These are phyloP conservation scores for Dorcus parallelipipedus DNA, from an alignment of 2,888 invertebrate species.

Conservation along the genomic window DNA sequence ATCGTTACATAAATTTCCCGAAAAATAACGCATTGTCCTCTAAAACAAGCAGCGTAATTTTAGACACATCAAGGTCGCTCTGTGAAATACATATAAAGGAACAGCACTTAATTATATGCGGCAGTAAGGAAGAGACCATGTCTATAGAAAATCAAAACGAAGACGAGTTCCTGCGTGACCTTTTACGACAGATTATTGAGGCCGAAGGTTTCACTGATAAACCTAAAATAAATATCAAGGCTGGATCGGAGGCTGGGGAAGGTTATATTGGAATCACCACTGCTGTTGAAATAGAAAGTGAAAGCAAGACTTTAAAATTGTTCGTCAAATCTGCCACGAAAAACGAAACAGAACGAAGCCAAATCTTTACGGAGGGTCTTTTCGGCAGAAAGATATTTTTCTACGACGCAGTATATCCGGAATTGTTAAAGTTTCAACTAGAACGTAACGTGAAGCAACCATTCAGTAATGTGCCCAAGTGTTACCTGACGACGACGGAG, in stretches of 20 bases:
- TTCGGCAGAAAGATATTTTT: neutral
- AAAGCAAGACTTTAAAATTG: slow-evolving; percentile 15
- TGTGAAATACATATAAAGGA: too few relatives aligned
- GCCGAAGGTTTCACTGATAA: neutral
- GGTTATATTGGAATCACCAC: slow-evolving; percentile 15
- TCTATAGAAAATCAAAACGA: too few relatives aligned
- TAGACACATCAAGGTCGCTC: too few relatives aligned
- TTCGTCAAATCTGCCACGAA: slow-evolving; percentile 20
- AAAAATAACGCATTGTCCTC: too few relatives aligned
- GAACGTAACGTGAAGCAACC: neutral
- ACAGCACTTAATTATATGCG: too few relatives aligned
- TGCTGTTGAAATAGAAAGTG: slow-evolving; percentile 12
- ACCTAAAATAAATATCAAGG: neutral
- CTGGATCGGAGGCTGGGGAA: slow-evolving; percentile 18
- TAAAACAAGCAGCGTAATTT: too few relatives aligned
- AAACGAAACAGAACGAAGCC: slow-evolving; percentile 8
- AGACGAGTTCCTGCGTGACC: too few relatives aligned
- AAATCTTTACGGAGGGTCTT: neutral
- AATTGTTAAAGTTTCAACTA: neutral
- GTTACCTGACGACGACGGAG: neutral
- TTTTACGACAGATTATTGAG: too few relatives aligned
- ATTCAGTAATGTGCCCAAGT: neutral
- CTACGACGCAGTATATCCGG: neutral
- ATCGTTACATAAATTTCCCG: too few relatives aligned
- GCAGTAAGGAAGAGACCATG: too few relatives aligned